Base-by-base conservation (phyloP, 2,888 invertebrate species). In the Oligia fasciuncula region DNA sequence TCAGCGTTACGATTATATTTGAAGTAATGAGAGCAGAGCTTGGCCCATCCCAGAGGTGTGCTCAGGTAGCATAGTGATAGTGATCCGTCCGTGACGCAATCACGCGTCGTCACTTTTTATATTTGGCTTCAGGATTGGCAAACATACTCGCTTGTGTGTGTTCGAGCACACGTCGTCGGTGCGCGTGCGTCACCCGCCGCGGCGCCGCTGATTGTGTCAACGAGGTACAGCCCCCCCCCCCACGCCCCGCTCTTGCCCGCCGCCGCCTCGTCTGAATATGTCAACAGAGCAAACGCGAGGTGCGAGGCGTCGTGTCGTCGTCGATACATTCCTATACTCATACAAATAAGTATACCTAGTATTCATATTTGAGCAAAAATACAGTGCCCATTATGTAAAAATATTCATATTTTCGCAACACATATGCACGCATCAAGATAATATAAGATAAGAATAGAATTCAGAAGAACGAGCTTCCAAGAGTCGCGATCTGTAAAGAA, bases 151-250 rank as follows among this genome's bases (percentile, higher is more conserved):
- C 80, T 73, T 66, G 72, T 85, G 73, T 81, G 68, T 68, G 67
- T 63, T 60, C 14, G 29, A 19, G 69, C 71, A 62, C 29, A 74
- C 72, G 66, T 65, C 54, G 40, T 65, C 54, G 40, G 11, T 62
- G 67, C 67, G 70, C 67, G 81, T 81, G 75, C 86, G 81, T 46
- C 73, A 46, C 46, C 14, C 69, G n/a, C 73, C 73, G 77, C 79
- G n/a, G 77, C 73, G 76, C 79, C 77, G 80, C 84, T 89, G 88
- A 88, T 89, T 89, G 89, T 84, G 88, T 87, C 82, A 87, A 88
- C 86, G 51, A 63, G 57, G 67, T n/a, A n/a, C 35, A 29, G 57
- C 0, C 5, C 51, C 23, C 1, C 54, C 23, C 9, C 57, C 23
- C 23, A 57, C 57, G 23, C 11, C 2, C 57, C 66, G 9, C 29